phyloP scores from a whole-genome alignment of 2,888 invertebrate genomes.

The Pammene aurita region DNA sequence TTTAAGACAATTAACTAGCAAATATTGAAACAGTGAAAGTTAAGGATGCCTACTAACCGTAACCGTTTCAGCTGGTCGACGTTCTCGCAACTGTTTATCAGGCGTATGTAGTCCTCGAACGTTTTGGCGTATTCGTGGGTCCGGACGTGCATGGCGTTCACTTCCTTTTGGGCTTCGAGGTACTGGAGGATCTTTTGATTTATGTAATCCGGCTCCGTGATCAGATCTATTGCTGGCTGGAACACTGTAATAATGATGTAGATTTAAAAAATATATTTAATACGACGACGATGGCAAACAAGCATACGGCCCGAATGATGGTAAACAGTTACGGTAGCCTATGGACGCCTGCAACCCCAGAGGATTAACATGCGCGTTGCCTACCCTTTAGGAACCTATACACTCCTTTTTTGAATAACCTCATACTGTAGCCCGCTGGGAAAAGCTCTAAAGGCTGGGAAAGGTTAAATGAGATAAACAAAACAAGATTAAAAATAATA shows the following conservation, averaged over 20 bases:
- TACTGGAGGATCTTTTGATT: conserved; percentile 93
- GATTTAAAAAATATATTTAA: too few relatives aligned
- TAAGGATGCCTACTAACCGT: conserved; percentile 77
- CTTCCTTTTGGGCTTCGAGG: conserved; percentile 90
- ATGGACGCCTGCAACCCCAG: too few relatives aligned
- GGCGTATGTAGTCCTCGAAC: conserved; percentile 93
- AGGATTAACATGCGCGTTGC: too few relatives aligned
- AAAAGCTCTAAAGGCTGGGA: too few relatives aligned
- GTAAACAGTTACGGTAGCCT: too few relatives aligned
- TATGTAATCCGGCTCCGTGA: conserved; percentile 96
- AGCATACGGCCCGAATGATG: too few relatives aligned
- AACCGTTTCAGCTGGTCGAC: conserved; percentile 92
- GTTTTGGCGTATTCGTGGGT: conserved; percentile 95
- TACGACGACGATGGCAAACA: too few relatives aligned
- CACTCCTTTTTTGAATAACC: too few relatives aligned
- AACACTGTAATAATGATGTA: conserved; percentile 84
- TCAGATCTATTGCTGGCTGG: conserved; percentile 90
- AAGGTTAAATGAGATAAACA: background rate
- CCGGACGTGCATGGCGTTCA: conserved; percentile 89
- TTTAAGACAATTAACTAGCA: background rate
- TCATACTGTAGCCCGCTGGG: too few relatives aligned
- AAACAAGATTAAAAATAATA: too few relatives aligned
- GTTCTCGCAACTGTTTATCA: conserved; percentile 91
- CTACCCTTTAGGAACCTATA: too few relatives aligned
- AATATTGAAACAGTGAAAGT: conserved; percentile 30